Base-by-base conservation (phyloP, 1,140 invertebrate species). In the Drosophila elegans region DNA sequence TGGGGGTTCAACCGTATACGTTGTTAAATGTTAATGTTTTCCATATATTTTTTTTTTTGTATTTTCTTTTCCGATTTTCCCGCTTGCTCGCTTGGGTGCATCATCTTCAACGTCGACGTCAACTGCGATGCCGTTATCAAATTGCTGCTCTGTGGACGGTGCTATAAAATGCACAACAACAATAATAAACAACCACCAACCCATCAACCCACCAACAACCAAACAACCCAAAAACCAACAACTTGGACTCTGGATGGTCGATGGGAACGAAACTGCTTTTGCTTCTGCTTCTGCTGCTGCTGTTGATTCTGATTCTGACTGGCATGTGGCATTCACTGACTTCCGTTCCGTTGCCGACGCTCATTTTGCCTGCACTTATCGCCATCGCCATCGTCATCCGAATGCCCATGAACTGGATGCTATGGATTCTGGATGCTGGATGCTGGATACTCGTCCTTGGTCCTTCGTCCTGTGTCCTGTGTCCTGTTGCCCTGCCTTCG, bases 301-400 rank as follows among this genome's bases (percentile, higher is more conserved):
- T 32, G 5, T 77, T 74, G 81, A 60, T 85, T 52, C 74, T 60
- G 73, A 76, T 59, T 59, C 75, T 89, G 84, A 88, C 83, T 88
- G 83, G 79, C 83, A 88, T 88, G 79, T 88, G 84, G 83, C 83
- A 86, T 88, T 88, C 79, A 79, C 83, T 83, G 71, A 74, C 83
- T 86, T 86, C 83, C 83, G 79, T 78, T 73, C 52, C 68, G 75
- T 73, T 89, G 82, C 59, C 72, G 75, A 69, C 73, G 83, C 79
- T 80, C 84, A 88, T 89, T 88, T 83, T 84, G 80, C 78, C 82
- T 89, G 84, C 84, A 89, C 84, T 89, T 89, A 89, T 89, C 78
- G 73, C 59, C 74, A 62, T 63, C 72, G 68, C 16, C 72, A 73
- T 76, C 60, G 45, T 34, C 64, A 68, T 68, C 60, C 75, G 55